Evolutionary conservation across 1,140 invertebrate species (phyloP), one percentile per base, ranked within the genome.

Genomic region (Plutomurus gul): DNA sequence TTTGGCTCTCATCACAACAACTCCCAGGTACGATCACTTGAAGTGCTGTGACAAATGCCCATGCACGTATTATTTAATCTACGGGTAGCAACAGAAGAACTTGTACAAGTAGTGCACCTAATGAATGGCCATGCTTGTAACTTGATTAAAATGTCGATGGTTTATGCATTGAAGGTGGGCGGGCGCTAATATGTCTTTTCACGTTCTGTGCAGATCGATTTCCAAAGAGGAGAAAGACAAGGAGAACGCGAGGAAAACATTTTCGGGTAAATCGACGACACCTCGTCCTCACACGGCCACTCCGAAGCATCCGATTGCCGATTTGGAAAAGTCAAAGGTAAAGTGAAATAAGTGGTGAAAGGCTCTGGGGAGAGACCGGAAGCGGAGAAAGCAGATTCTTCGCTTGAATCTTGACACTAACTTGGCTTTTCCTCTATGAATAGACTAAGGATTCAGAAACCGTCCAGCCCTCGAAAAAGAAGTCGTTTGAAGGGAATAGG

Each of bases 201-300:
- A 40, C 18, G 33, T 43, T 39, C 77, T 81, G n/a, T 83, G 7
- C 85, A 83, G 80, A 87, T 91, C 92, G 71, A 91, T 94, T 83
- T 93, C 93, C 74, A 93, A 95, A 84, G 93, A 94, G 85, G 93
- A 95, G 85, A 95, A 95, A 85, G 93, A 95, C 76, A 92, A 93
- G 82, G 94, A 95, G 86, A 93, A 93, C 85, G 93, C 92, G 84
- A 93, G 92, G 82, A 93, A 94, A 85, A 91, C 89, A 16, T 90
- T 89, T 30, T 91, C 92, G 43, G 91, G 91, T 84, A 92, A 92
- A 86, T 65, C 85, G 85, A 73, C 78, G 37, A 65, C 43, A 85
- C 85, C 86, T 84, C 84, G 87, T 85, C 88, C 76, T 85, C 86
- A 82, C 86, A 88, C 85, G 39, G 85, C 85, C 22, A 85, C 85